Percentiles rank a stretch among this genome's conserved stretches.
Evolutionary conservation across 2,797 vertebrate genomes (phyloP).

Genomic region (Sebastes steindachneri): DNA sequence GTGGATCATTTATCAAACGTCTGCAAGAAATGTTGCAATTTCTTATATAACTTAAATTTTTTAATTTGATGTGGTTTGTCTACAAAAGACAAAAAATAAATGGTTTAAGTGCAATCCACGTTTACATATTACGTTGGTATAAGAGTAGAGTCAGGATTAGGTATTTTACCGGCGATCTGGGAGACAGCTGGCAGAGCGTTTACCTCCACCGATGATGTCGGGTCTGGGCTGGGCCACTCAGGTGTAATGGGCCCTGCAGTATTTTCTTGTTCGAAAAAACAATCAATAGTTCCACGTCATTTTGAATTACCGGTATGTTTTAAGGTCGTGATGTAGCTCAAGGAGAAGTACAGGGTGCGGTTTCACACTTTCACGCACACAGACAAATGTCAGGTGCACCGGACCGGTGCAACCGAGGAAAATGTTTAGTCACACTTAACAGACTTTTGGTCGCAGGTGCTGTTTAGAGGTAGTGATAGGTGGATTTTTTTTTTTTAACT

Average conservation of each 20-base stretch:
- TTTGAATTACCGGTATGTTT: neutral
- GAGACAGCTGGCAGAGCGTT: fast-evolving
- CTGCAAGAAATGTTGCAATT: neutral
- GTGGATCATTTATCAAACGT: neutral
- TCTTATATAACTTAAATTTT: neutral
- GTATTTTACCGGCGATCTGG: fast-evolving
- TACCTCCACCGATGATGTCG: neutral
- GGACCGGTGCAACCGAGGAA: too few species aligned
- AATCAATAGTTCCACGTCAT: neutral
- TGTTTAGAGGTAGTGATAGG: too few species aligned
- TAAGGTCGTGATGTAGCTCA: neutral
- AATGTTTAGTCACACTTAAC: too few species aligned
- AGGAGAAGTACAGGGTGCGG: too few species aligned
- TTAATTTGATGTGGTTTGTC: neutral
- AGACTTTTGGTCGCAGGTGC: too few species aligned
- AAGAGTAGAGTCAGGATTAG: neutral
- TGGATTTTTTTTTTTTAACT: too few species aligned
- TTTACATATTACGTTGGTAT: fast-evolving
- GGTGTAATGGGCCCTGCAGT: neutral
- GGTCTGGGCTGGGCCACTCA: too few species aligned
- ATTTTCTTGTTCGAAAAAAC: neutral
- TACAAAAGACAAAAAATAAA: neutral
- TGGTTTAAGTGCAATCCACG: neutral
- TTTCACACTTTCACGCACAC: too few species aligned
- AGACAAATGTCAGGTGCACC: too few species aligned